Conservation (phyloP, 2,888 invertebrate genomes). For the Apamea monoglypha region DNA sequence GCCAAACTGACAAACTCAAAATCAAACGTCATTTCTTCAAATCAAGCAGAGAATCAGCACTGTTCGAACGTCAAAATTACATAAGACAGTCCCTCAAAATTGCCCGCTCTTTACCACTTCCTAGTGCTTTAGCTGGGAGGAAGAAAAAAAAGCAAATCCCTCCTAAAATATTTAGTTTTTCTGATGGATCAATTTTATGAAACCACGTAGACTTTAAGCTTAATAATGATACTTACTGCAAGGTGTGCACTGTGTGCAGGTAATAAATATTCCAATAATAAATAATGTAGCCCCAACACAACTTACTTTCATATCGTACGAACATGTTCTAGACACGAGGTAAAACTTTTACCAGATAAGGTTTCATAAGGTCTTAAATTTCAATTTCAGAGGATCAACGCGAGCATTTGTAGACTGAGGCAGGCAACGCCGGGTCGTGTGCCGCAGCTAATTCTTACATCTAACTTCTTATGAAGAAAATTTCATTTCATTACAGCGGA, state of each 20-base stretch:
- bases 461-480: conserved; percentile 66
- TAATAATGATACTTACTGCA: not conserved
- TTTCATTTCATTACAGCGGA: conserved; percentile 68
- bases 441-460: conserved; percentile 74
- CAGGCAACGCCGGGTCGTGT: conserved; percentile 73
- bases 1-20: not conserved
- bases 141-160: not conserved
- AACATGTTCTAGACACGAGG: conserved; percentile 50
- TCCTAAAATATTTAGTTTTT: not conserved
- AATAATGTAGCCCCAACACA: conserved; percentile 21
- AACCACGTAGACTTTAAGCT: not conserved
- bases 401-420: conserved; percentile 71
- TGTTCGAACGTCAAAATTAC: not conserved
- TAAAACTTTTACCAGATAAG: conserved; percentile 68
- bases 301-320: conserved; percentile 8
- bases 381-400: conserved; percentile 85
- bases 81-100: too few relatives aligned
- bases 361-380: conserved; percentile 84
- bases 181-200: not conserved
- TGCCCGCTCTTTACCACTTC: not conserved
- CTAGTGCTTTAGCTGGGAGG: not conserved
- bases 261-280: conserved; percentile 14
- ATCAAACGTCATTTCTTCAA: not conserved
- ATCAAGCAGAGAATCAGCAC: not conserved
- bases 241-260: not conserved